These are phyloP conservation scores for Parnassius mnemosyne DNA, from an alignment of 2,888 invertebrate genomes.

Conservation along the genomic window DNA sequence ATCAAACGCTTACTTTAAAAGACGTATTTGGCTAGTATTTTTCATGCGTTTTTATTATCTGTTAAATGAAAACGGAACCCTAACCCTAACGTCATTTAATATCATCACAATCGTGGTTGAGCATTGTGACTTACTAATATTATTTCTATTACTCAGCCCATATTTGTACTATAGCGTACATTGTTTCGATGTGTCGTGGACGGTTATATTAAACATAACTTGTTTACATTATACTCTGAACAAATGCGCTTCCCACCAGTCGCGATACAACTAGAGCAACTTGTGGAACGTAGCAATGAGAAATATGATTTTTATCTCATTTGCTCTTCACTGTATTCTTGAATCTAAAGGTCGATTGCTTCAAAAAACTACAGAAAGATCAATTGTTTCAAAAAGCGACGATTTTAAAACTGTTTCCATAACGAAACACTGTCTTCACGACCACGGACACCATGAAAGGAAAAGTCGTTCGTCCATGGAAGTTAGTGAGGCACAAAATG, in stretches of 20 bases:
- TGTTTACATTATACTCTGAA: conserved; percentile 55
- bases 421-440: conserved; percentile 26
- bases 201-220: conserved; percentile 54
- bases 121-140: conserved; percentile 39
- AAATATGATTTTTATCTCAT: conserved; percentile 36
- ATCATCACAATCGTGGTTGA: conserved; percentile 20
- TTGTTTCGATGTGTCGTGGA: conserved; percentile 44
- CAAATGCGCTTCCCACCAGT: conserved; percentile 49
- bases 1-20: too few species aligned
- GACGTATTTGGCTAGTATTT: too few species aligned
- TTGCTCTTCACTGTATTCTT: conserved; percentile 35
- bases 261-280: conserved; percentile 31
- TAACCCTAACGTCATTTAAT: not conserved
- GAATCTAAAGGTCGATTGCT: conserved; percentile 43
- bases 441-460: conserved; percentile 17
- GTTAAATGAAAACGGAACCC: conserved; percentile 26
- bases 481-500: conserved; percentile 12
- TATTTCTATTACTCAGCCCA: conserved; percentile 40
- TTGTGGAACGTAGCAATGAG: conserved; percentile 46
- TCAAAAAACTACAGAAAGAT: conserved; percentile 43
- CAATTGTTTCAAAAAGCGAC: conserved; percentile 35
- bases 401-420: conserved; percentile 25
- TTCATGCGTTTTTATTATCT: too few species aligned
- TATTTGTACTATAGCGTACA: conserved; percentile 40
- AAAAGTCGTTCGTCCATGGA: conserved; percentile 13